Percentiles rank a stretch among this genome's conserved stretches.
phyloP scores from a whole-genome alignment of 2,888 invertebrate species.

The Zootermopsis nevadensis region DNA sequence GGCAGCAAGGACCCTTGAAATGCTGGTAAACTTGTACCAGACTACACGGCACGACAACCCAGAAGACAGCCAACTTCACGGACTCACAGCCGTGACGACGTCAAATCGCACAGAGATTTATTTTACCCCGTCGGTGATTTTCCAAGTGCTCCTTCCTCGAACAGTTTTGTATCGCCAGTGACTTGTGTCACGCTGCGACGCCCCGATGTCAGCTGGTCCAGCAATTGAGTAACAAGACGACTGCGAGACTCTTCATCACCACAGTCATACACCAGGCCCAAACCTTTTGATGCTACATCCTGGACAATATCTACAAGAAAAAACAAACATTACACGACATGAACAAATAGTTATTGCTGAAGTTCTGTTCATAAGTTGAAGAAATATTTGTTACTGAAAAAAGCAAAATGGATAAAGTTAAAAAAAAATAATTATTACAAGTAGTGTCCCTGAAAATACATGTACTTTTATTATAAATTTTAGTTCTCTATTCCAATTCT shows the following conservation, averaged over 20 bases:
- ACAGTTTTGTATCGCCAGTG: conserved; percentile 84
- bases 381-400: background rate
- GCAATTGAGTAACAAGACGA: conserved; percentile 79
- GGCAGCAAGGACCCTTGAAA: too few species aligned
- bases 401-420: background rate
- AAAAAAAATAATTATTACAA: too few species aligned
- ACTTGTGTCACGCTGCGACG: conserved; percentile 80
- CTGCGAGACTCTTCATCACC: conserved; percentile 78
- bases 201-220: conserved; percentile 86
- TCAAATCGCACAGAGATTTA: too few species aligned
- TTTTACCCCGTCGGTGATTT: conserved; percentile 88
- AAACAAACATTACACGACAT: background rate
- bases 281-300: conserved; percentile 91
- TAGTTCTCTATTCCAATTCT: too few species aligned
- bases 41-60: too few species aligned
- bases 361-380: too few species aligned
- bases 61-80: too few species aligned
- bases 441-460: too few species aligned
- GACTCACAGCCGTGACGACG: too few species aligned
- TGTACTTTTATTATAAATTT: too few species aligned
- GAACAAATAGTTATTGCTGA: too few species aligned
- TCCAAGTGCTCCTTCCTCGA: conserved; percentile 89
- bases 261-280: conserved; percentile 87
- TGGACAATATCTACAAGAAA: conserved; percentile 86
- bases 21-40: too few species aligned